A percentile compares a stretch with the other conserved stretches of the same genome.
Evolutionary conservation across 2,113 vertebrate species (phyloP).

Genomic region (Lontra canadensis): DNA sequence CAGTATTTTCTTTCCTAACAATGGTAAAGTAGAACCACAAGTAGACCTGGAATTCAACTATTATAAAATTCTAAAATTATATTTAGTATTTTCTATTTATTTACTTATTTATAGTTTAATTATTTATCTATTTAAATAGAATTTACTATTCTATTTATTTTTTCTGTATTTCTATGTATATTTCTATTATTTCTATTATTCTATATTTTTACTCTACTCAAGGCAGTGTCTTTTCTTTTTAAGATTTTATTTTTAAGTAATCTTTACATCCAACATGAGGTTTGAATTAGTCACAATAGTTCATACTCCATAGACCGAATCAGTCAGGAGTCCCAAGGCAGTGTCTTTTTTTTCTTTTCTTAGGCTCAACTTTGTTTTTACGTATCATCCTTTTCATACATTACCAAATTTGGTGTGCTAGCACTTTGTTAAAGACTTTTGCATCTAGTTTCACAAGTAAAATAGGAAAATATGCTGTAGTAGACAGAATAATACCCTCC

Average conservation of each 20-base stretch:
- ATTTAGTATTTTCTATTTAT: too few species aligned
- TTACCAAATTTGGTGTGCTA: neutral
- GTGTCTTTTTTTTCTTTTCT: neutral
- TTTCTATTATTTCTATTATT: neutral
- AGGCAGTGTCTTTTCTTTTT: neutral
- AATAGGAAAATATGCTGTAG: neutral
- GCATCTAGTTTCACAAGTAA: neutral
- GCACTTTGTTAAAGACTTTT: neutral
- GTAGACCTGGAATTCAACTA: neutral
- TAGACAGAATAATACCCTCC: neutral
- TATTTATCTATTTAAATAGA: too few species aligned
- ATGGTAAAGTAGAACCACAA: neutral
- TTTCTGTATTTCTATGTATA: too few species aligned
- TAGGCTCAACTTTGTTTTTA: neutral
- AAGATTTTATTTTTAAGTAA: neutral
- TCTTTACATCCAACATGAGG: neutral
- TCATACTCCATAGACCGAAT: neutral
- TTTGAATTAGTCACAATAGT: neutral
- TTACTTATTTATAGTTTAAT: too few species aligned
- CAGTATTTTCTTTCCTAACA: neutral
- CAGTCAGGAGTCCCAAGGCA: neutral
- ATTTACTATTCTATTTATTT: too few species aligned
- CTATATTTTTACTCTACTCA: neutral
- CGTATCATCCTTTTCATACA: neutral
- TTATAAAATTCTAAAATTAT: conserved; percentile 36